Percentiles rank a stretch among this genome's conserved stretches.
Conservation (phyloP, 2,888 invertebrate species). For the Zaprionus lineosus region DNA sequence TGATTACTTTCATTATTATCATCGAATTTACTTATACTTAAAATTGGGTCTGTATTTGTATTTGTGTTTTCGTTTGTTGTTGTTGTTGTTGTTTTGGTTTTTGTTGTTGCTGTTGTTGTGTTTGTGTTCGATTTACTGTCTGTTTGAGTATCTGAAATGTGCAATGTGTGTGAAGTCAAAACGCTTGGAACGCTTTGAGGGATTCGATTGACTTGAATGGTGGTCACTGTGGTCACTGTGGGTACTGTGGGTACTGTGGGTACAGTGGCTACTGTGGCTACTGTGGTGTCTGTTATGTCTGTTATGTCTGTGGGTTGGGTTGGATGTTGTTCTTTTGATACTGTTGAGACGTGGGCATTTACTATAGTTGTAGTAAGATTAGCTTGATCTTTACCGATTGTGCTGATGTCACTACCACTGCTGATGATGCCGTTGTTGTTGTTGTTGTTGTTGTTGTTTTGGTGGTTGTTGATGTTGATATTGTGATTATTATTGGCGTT, state of each 20-base stretch:
- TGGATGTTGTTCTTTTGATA: too few relatives aligned
- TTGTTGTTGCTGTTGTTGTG: conserved; percentile 15
- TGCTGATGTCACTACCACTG: conserved; percentile 79
- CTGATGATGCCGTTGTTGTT: conserved; percentile 79
- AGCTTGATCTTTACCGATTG: conserved; percentile 82
- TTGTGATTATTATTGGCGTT: conserved; percentile 77
- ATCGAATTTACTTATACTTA: conserved; percentile 21
- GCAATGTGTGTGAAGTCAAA: too few relatives aligned
- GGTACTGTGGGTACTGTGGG: too few relatives aligned
- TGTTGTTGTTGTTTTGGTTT: conserved; percentile 1
- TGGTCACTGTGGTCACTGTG: too few relatives aligned
- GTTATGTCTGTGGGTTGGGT: conserved; percentile 15
- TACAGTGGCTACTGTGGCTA: too few relatives aligned
- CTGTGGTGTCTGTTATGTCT: background rate
- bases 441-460: conserved; percentile 49
- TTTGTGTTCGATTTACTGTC: too few relatives aligned
- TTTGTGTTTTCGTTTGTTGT: conserved; percentile 7
- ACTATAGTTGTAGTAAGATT: conserved; percentile 52
- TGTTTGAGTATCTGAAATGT: too few relatives aligned
- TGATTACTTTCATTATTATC: conserved; percentile 10
- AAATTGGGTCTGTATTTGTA: conserved; percentile 18
- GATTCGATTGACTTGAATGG: too few relatives aligned
- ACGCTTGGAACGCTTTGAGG: too few relatives aligned
- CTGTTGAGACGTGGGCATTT: conserved; percentile 43
- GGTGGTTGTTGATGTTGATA: conserved; percentile 56